Evolutionary conservation across 2,113 vertebrate species (phyloP).

Genomic region (Circaetus gallicus): DNA sequence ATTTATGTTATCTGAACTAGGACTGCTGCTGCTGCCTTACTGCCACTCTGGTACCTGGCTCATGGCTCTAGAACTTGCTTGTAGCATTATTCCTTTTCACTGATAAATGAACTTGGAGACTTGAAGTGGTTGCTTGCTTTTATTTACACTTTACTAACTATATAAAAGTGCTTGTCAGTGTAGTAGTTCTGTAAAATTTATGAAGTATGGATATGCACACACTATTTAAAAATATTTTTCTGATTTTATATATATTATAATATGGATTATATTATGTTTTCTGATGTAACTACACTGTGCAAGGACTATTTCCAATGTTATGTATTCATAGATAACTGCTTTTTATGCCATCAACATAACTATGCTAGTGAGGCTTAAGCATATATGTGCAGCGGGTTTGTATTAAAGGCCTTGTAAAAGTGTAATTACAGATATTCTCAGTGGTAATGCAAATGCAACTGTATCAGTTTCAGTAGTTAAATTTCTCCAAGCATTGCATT

Average conservation of each 20-base stretch:
- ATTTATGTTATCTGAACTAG: neutral
- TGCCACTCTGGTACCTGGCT: neutral
- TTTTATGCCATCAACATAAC: neutral
- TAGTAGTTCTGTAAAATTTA: neutral
- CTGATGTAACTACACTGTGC: neutral
- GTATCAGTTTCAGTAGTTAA: neutral
- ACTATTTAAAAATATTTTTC: neutral
- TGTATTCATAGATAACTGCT: rapidly evolving
- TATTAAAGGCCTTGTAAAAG: neutral
- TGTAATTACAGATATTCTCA: neutral
- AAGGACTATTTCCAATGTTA: neutral
- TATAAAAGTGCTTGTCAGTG: neutral
- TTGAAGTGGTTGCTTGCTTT: neutral
- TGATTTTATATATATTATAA: neutral
- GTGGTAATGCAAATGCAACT: neutral
- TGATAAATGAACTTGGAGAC: neutral
- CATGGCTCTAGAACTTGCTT: neutral
- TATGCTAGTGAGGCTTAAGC: neutral
- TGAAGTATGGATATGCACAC: neutral
- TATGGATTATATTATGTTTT: neutral
- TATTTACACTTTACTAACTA: neutral
- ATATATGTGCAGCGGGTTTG: neutral
- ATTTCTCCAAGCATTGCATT: neutral
- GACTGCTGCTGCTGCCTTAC: neutral
- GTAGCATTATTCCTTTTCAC: neutral